phyloP scores from a whole-genome alignment of 2,888 invertebrate species.

The Lithophane ornitopus region DNA sequence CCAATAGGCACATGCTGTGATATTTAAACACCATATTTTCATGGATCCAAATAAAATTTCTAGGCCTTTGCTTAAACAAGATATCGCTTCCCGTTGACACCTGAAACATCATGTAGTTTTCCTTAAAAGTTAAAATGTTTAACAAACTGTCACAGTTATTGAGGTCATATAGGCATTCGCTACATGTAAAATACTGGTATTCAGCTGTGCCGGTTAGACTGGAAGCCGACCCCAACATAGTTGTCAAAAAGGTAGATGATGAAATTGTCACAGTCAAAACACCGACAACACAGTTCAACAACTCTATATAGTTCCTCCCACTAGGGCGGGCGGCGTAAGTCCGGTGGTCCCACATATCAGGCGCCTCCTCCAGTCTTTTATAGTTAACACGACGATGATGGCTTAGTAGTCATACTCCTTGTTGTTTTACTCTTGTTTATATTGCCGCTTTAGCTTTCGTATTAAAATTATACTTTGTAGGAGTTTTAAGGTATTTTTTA shows the following conservation, averaged over 20 bases:
- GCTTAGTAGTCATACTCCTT: conserved; percentile 65
- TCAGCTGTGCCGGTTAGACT: too few species aligned
- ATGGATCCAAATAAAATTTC: background rate
- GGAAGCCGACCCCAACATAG: too few species aligned
- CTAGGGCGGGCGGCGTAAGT: conserved; percentile 76
- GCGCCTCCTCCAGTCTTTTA: conserved; percentile 81
- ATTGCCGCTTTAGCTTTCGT: conserved; percentile 24
- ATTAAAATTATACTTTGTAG: background rate
- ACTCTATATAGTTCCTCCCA: conserved; percentile 63
- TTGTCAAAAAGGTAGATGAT: too few species aligned
- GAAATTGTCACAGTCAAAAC: conserved; percentile 44
- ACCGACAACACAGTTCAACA: conserved; percentile 45
- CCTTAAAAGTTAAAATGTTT: background rate
- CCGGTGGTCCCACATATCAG: conserved; percentile 88
- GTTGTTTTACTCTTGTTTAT: conserved; percentile 58
- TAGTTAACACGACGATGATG: conserved; percentile 75
- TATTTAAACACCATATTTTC: background rate
- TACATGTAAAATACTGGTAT: too few species aligned
- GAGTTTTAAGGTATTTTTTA: background rate
- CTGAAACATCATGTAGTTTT: background rate
- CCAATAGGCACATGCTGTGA: background rate
- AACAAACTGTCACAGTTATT: conserved; percentile 34
- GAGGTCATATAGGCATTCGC: too few species aligned
- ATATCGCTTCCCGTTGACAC: background rate
- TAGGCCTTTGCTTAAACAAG: background rate